phyloP scores from a whole-genome alignment of 1,140 invertebrate genomes.

The Anastrepha obliqua region DNA sequence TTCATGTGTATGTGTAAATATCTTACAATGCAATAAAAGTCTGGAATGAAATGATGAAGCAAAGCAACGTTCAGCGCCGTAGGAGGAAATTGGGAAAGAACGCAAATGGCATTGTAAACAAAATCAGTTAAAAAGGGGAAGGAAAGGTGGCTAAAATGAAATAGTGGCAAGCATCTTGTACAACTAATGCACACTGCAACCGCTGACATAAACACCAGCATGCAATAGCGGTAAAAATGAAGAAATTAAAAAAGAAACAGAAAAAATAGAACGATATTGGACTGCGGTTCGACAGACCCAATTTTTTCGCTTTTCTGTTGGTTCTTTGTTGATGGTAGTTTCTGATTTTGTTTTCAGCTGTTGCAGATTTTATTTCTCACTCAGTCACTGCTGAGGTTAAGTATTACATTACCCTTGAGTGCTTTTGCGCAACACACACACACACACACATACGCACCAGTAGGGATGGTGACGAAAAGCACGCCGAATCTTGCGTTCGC shows the following conservation, averaged over 20 bases:
- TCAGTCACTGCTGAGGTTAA: slow-evolving; percentile 30
- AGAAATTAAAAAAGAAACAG: background rate
- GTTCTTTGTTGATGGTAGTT: background rate
- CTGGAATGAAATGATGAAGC: background rate
- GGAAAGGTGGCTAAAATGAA: background rate
- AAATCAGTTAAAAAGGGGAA: background rate
- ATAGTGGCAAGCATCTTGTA: background rate
- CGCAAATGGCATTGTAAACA: background rate
- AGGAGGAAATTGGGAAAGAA: background rate
- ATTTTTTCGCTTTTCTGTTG: background rate
- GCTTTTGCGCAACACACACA: background rate
- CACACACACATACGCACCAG: background rate
- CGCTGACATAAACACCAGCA: background rate
- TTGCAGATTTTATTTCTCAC: slow-evolving; percentile 50
- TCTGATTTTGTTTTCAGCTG: slow-evolving; percentile 40
- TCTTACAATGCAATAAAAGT: background rate
- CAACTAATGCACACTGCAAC: slow-evolving; percentile 6
- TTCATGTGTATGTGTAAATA: background rate
- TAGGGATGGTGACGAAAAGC: background rate
- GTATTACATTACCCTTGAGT: slow-evolving; percentile 39
- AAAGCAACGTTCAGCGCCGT: background rate
- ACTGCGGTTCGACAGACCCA: background rate
- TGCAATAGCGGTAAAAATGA: too few relatives aligned
- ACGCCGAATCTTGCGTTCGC: background rate
- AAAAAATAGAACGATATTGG: background rate